Percentiles rank a stretch among this genome's conserved stretches.
These are phyloP conservation scores for Cynaeus angustus DNA, from an alignment of 2,888 invertebrate species.

Conservation along the genomic window DNA sequence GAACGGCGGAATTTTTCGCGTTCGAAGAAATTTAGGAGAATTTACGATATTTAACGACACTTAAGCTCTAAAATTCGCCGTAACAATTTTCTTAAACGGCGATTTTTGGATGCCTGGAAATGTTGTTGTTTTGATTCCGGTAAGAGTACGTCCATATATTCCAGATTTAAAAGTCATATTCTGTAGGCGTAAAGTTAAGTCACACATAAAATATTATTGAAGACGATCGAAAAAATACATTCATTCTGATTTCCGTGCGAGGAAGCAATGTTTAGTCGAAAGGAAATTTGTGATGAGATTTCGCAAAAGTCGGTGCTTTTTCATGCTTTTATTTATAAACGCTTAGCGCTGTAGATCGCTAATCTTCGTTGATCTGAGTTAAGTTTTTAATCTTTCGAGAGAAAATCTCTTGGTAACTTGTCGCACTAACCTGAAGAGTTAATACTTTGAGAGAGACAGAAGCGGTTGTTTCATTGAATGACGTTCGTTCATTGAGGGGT, in stretches of 20 bases:
- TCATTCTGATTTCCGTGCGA: conserved; percentile 10
- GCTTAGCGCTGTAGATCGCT: conserved; percentile 17
- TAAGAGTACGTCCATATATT: too few species aligned
- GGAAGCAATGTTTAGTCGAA: conserved; percentile 9
- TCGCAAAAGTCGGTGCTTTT: background rate
- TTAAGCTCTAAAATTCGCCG: conserved; percentile 21
- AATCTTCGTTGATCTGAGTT: conserved; percentile 22
- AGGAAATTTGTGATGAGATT: conserved; percentile 13
- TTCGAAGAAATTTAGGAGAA: conserved; percentile 3
- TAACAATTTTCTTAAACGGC: conserved; percentile 22
- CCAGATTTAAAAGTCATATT: background rate
- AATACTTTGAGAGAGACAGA: conserved; percentile 27
- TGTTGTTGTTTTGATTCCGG: background rate
- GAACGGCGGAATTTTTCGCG: background rate
- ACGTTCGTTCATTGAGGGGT: background rate
- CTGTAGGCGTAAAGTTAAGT: conserved; percentile 8
- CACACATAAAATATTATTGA: conserved; percentile 19
- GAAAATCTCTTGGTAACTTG: conserved; percentile 15
- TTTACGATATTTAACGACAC: conserved; percentile 31
- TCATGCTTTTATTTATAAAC: conserved; percentile 18
- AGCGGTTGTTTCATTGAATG: too few species aligned
- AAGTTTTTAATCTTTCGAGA: conserved; percentile 34
- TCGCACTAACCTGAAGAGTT: conserved; percentile 28
- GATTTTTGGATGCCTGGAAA: background rate
- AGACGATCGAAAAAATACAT: conserved; percentile 24